phyloP scores from a whole-genome alignment of 2,888 invertebrate genomes.

The Microctonus brassicae region DNA sequence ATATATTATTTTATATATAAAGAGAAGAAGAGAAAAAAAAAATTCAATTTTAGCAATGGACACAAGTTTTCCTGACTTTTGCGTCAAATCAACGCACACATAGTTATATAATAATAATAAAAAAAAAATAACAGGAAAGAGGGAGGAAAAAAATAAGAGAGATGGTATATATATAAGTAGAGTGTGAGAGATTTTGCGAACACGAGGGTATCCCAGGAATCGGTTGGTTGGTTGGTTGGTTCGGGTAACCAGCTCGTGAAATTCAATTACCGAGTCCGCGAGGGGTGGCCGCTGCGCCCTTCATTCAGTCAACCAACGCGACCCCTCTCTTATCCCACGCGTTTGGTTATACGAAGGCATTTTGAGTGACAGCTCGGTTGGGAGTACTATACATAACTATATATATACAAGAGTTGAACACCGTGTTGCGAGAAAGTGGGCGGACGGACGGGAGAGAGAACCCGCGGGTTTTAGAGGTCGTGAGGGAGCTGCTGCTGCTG shows the following conservation, averaged over 20 bases:
- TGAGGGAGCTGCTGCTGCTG: not conserved
- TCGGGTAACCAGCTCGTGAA: conserved; percentile 70
- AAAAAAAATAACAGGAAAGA: too few species aligned
- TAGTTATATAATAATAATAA: conserved; percentile 37
- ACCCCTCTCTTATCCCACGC: not conserved
- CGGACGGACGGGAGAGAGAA: conserved; percentile 41
- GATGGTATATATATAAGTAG: too few species aligned
- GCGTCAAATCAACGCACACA: conserved; percentile 29
- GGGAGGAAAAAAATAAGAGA: too few species aligned
- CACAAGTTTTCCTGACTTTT: conserved; percentile 7
- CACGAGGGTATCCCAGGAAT: conserved; percentile 35
- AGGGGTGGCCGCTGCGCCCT: conserved; percentile 42
- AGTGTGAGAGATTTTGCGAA: conserved; percentile 31
- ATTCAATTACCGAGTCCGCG: conserved; percentile 69
- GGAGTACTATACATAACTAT: conserved; percentile 40
- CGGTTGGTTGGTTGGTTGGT: conserved; percentile 53
- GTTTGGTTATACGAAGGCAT: conserved; percentile 41
- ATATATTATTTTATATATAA: not conserved
- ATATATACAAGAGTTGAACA: not conserved
- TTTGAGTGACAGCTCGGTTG: conserved; percentile 63
- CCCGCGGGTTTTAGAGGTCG: conserved; percentile 10
- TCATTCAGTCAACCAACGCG: conserved; percentile 3
- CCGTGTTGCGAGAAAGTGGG: conserved; percentile 61
- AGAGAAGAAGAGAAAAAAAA: not conserved
- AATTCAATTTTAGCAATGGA: not conserved